Base-by-base conservation (phyloP, 2,113 vertebrate species). In the Forbesichthys agassizii region DNA sequence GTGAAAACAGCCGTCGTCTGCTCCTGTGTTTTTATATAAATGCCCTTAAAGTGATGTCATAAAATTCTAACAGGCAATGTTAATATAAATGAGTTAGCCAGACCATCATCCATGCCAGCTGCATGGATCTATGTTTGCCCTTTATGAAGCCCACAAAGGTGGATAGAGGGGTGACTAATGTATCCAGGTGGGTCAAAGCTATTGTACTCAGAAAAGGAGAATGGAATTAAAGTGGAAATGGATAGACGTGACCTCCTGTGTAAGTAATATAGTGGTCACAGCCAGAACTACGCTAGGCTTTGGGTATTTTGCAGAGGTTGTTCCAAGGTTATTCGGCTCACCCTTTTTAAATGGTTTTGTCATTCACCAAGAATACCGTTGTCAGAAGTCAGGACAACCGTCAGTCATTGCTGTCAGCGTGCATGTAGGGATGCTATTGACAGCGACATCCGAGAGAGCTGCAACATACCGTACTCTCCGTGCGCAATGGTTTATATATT, bases 161-260 rank as follows among this genome's bases (percentile, higher is more conserved):
- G 79, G 78, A 78, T 64, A 63, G 64, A 72, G 77, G 75, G 87
- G 85, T 85, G 82, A 88, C 85, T 90, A 87, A 87, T 90, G 81
- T 84, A 86, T 76, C 84, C 72, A 77, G 75, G 74, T 77, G 81
- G 80, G 83, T 87, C 83, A 86, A 14, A 78, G 67, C 73, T 52
- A 36, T 47, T 58, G 47, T 75, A 75, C 53, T 85, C 80, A 84
- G 83, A 86, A 86, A 81, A 84, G 80, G 66, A 64, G 51, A 79
- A 82, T 79, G 73, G 73, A 70, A 86, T 87, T 70, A 78, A 77
- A 84, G 78, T 74, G 82, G 71, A 73, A 83, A 78, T 69, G 53
- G 76, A 81, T 85, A 64, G 49, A 71, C 68, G 68, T 68, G 59
- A 49, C 78, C 77, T 64, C 55, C 73, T 59, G 77, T 75, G 63